Evolutionary conservation across 2,113 vertebrate species (phyloP).

Genomic region (Dasyurus viverrinus): DNA sequence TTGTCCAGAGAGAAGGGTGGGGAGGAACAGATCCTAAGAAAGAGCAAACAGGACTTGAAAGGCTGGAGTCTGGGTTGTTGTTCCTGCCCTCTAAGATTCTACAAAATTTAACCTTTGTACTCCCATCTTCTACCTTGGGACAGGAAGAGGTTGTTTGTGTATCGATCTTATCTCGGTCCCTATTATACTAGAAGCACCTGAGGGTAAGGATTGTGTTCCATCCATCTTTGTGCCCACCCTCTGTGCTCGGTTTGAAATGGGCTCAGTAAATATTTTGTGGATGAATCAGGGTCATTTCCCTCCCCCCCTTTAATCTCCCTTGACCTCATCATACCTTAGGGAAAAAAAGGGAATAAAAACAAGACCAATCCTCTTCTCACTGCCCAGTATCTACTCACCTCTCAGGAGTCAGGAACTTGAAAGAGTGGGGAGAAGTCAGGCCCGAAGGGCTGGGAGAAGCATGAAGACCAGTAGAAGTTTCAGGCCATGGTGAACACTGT

Average conservation of each 20-base stretch:
- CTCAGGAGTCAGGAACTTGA: conserved; percentile 66
- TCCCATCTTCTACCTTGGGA: background rate
- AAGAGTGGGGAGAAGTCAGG: conserved; percentile 58
- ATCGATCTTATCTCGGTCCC: background rate
- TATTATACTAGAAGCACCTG: fast-evolving
- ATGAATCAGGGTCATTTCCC: background rate
- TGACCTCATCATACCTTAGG: background rate
- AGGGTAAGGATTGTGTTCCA: background rate
- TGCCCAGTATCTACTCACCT: conserved; percentile 44
- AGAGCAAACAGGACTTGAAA: background rate
- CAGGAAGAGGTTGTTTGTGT: background rate
- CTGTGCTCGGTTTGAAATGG: background rate
- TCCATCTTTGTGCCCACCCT: background rate
- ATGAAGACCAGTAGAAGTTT: conserved; percentile 18
- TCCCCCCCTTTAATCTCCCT: background rate
- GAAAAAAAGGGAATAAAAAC: background rate
- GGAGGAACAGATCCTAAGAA: conserved; percentile 61
- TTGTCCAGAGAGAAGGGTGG: conserved; percentile 67
- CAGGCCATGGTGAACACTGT: conserved; percentile 76
- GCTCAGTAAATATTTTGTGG: background rate
- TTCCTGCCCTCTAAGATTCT: background rate
- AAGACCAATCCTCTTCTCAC: background rate
- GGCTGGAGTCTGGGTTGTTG: background rate
- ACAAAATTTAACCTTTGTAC: background rate
- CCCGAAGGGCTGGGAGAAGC: conserved; percentile 47